Percentiles rank a stretch among this genome's conserved stretches.
phyloP scores from a whole-genome alignment of 2,888 invertebrate genomes.

The Harpagoxenus sublaevis region DNA sequence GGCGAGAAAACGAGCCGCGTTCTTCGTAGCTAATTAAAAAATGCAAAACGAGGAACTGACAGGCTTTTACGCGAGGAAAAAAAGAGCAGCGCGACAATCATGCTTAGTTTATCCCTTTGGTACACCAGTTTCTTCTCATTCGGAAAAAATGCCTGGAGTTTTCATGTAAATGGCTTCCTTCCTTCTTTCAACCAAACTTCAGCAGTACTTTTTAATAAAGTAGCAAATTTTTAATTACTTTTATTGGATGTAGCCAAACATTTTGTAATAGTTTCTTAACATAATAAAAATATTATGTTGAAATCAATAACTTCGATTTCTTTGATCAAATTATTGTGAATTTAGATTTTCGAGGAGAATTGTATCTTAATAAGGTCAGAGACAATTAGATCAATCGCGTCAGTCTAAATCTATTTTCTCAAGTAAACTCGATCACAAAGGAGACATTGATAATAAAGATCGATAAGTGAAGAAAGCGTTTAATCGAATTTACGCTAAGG shows the following conservation, averaged over 20 bases:
- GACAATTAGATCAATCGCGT: slow-evolving; percentile 4
- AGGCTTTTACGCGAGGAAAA: not conserved
- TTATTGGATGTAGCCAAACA: not conserved
- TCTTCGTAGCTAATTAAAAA: slow-evolving; percentile 41
- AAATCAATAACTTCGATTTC: not conserved
- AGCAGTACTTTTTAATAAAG: not conserved
- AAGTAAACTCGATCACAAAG: not conserved
- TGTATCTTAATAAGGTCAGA: not conserved
- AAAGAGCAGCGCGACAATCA: not conserved
- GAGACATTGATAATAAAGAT: not conserved
- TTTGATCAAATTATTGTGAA: not conserved
- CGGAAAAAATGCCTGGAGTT: not conserved
- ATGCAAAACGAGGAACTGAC: slow-evolving; percentile 16
- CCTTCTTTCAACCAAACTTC: not conserved
- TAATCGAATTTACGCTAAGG: not conserved
- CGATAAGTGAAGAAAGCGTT: not conserved
- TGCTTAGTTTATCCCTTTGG: not conserved
- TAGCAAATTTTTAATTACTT: not conserved
- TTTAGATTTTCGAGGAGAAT: not conserved
- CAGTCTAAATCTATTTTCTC: not conserved
- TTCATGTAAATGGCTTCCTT: not conserved
- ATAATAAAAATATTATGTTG: not conserved
- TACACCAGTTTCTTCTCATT: not conserved
- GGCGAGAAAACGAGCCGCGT: slow-evolving; percentile 12
- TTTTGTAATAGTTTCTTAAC: not conserved